These are phyloP conservation scores for Dolomedes plantarius DNA, from an alignment of 2,888 invertebrate species.

Conservation along the genomic window DNA sequence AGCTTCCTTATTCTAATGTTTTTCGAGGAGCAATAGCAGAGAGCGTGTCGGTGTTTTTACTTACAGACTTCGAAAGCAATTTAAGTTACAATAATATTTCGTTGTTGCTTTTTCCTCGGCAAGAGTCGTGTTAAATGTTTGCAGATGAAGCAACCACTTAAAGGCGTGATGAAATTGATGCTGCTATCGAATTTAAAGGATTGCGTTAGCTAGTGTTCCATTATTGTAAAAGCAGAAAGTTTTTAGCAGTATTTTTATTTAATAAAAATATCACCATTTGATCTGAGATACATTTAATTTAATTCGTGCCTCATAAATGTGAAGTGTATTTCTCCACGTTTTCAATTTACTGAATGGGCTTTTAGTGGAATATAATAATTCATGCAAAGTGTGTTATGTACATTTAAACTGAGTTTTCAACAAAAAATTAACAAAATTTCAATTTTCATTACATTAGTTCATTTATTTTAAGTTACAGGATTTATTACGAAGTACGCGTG, in stretches of 20 bases:
- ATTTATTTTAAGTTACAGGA: too few species aligned
- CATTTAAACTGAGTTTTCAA: too few species aligned
- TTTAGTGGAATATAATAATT: background rate
- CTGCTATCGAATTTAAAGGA: background rate
- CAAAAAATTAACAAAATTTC: too few species aligned
- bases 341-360: background rate
- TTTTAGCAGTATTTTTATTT: background rate
- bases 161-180: background rate
- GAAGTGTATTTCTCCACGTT: background rate
- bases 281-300: background rate
- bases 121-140: background rate
- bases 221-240: background rate
- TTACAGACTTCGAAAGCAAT: background rate
- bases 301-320: background rate
- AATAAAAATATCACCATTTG: background rate
- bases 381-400: too few species aligned
- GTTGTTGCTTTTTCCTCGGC: background rate
- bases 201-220: background rate
- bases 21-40: background rate
- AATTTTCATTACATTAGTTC: too few species aligned
- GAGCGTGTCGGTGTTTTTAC: background rate
- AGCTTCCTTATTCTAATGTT: conserved; percentile 29
- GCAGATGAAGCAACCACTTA: background rate
- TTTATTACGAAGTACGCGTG: too few species aligned
- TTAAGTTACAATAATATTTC: background rate